Conservation (phyloP, 1,140 invertebrate species). For the Prorops nasuta region DNA sequence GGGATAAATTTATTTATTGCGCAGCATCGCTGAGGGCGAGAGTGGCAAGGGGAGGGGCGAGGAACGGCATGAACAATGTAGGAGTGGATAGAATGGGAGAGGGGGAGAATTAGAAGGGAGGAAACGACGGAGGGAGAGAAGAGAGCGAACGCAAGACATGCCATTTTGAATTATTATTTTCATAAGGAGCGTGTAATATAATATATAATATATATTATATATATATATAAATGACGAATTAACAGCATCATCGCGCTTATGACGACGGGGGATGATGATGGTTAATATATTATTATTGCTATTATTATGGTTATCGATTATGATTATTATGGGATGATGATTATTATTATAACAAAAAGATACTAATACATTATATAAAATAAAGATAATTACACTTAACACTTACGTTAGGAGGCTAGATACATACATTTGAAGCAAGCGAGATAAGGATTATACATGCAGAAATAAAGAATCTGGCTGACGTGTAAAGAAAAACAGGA, state of each 20-base stretch:
- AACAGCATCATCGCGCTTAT: conserved; percentile 33
- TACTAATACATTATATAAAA: conserved; percentile 40
- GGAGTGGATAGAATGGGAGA: background rate
- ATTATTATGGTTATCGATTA: conserved; percentile 39
- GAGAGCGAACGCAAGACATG: conserved; percentile 27
- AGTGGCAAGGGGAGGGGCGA: conserved; percentile 11
- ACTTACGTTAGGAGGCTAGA: conserved; percentile 50
- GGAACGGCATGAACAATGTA: conserved; percentile 13
- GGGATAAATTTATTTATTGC: too few relatives aligned
- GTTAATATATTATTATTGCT: conserved; percentile 36
- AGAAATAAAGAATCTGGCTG: conserved; percentile 16
- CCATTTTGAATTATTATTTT: conserved; percentile 37
- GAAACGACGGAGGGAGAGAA: conserved; percentile 3
- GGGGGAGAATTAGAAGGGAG: background rate
- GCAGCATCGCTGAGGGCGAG: too few relatives aligned
- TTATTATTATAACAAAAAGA: conserved; percentile 37
- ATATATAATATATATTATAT: conserved; percentile 26
- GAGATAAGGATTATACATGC: conserved; percentile 15
- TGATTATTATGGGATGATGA: conserved; percentile 33
- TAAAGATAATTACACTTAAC: conserved; percentile 44
- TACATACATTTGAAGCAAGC: conserved; percentile 40
- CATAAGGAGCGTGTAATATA: conserved; percentile 37
- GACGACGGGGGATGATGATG: conserved; percentile 26
- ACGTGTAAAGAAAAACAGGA: too few relatives aligned
- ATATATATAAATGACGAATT: conserved; percentile 33